Evolutionary conservation across 1,140 invertebrate species (phyloP), one percentile per base, ranked within the genome.

Genomic region (Hylaeus volcanicus): DNA sequence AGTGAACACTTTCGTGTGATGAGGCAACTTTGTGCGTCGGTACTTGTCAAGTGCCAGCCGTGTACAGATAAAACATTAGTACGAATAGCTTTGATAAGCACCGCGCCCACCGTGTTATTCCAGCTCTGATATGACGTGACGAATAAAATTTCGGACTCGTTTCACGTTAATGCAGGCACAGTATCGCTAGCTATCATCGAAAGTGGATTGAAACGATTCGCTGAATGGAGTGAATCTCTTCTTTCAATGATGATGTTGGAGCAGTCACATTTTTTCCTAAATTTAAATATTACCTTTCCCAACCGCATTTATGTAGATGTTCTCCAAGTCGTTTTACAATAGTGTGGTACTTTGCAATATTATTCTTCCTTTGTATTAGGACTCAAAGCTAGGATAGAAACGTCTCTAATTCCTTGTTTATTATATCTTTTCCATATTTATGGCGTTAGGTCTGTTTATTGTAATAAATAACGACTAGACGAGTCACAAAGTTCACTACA

Each of bases 21-120:
- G 55, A 82, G 84, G 61, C 64, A 75, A 76, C 61, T 65, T 79
- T 73, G 69, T 64, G 45, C 74, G 71, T 82, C 71, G 83, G 77
- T 88, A 88, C 84, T 90, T 85, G 85, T 90, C 88, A 87, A 88
- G 88, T 89, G 79, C 72, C 83, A 86, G 86, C 86, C 80, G 82
- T 84, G 84, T 65, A 80, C 74, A 90, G 89, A 91, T 90, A 91
- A 91, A 89, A 84, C 87, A 90, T 88, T 88, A 85, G 85, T 86
- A 88, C 74, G 70, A 86, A 88, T 84, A 82, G 66, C 72, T 81
- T 66, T 75, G 89, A 91, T 90, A 91, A 91, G 88, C 87, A 79
- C 75, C 64, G 82, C 68, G 66, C 83, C 84, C 86, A 78, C 86
- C 86, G 72, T 79, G 80, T 86, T 86, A 82, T 83, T 87, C 69